These are phyloP conservation scores for Acanthurus tractus DNA, from an alignment of 2,797 vertebrate species.

Conservation along the genomic window DNA sequence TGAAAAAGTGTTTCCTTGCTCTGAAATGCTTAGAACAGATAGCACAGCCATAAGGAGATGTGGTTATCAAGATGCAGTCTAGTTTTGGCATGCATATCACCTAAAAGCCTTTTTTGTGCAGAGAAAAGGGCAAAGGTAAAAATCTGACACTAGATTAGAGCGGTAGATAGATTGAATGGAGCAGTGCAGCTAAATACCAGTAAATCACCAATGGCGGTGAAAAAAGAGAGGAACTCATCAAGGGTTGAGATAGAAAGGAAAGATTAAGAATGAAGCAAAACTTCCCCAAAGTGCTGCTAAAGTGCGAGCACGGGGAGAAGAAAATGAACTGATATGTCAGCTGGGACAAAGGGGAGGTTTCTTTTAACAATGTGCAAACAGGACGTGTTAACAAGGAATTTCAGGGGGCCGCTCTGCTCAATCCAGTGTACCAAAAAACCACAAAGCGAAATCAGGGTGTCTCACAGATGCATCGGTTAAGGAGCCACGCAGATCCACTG, in stretches of 20 bases:
- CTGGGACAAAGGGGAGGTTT: slow-evolving; percentile 15
- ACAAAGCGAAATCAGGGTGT: slow-evolving; percentile 64
- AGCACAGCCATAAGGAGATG: slow-evolving; percentile 40
- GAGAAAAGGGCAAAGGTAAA: slow-evolving; percentile 70
- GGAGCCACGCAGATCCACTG: slow-evolving; percentile 18
- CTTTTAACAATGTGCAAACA: slow-evolving; percentile 68
- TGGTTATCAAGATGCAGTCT: slow-evolving; percentile 41
- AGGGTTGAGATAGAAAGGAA: slow-evolving; percentile 36
- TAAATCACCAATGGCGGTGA: slow-evolving; percentile 9
- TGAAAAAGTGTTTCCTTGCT: neutral
- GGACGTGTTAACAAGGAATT: slow-evolving; percentile 77
- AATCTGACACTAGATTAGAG: slow-evolving; percentile 24
- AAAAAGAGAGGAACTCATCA: slow-evolving; percentile 26
- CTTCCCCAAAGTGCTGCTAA: slow-evolving; percentile 52
- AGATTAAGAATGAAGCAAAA: slow-evolving; percentile 55
- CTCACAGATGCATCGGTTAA: slow-evolving; percentile 40
- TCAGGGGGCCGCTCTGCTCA: slow-evolving; percentile 47
- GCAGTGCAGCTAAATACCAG: slow-evolving; percentile 35
- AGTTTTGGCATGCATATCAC: slow-evolving; percentile 59
- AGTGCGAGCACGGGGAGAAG: slow-evolving; percentile 28
- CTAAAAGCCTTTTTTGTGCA: slow-evolving; percentile 56
- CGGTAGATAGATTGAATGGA: slow-evolving; percentile 25
- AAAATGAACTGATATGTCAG: slow-evolving; percentile 64
- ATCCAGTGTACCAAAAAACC: slow-evolving; percentile 54
- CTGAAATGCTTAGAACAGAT: slow-evolving; percentile 25